A percentile compares a stretch with the other conserved stretches of the same genome.
Conservation (phyloP, 1,140 invertebrate species). For the Uloborus diversus region DNA sequence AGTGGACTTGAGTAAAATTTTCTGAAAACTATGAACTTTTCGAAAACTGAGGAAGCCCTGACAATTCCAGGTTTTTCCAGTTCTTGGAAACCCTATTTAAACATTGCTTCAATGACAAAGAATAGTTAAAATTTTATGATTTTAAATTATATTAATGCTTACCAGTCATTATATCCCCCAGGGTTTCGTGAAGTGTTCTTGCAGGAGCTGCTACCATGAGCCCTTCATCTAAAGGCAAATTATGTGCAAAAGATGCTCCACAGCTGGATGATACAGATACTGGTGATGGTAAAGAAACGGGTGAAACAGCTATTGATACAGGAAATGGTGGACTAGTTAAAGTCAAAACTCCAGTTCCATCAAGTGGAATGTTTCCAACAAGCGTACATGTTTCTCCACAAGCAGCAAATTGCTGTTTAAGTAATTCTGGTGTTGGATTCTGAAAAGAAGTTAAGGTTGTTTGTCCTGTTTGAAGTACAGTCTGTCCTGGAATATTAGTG, state of each 20-base stretch:
- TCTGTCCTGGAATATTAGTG: conserved; percentile 19
- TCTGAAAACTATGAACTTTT: too few relatives aligned
- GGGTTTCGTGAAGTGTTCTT: conserved; percentile 57
- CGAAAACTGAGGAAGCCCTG: too few relatives aligned
- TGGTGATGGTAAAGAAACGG: conserved; percentile 27
- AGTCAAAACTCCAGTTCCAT: conserved; percentile 41
- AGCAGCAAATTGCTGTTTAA: conserved; percentile 17
- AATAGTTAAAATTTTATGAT: too few relatives aligned
- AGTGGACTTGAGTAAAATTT: too few relatives aligned
- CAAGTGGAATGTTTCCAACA: conserved; percentile 56
- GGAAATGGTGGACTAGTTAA: conserved; percentile 57
- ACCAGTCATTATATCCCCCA: conserved; percentile 58
- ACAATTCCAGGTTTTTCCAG: too few relatives aligned
- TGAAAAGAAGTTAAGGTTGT: conserved; percentile 58
- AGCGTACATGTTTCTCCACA: conserved; percentile 60
- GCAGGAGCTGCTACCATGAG: conserved; percentile 59
- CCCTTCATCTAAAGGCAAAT: conserved; percentile 52
- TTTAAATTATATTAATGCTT: too few relatives aligned
- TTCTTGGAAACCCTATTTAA: too few relatives aligned
- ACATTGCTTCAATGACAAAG: too few relatives aligned
- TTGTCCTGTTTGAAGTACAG: conserved; percentile 54
- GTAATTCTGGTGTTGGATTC: conserved; percentile 48
- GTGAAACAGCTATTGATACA: conserved; percentile 55
- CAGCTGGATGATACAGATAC: conserved; percentile 33
- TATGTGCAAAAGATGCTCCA: conserved; percentile 42